Percentiles rank a stretch among this genome's conserved stretches.
Conservation (phyloP, 2,888 invertebrate species). For the Agrotis segetum region DNA sequence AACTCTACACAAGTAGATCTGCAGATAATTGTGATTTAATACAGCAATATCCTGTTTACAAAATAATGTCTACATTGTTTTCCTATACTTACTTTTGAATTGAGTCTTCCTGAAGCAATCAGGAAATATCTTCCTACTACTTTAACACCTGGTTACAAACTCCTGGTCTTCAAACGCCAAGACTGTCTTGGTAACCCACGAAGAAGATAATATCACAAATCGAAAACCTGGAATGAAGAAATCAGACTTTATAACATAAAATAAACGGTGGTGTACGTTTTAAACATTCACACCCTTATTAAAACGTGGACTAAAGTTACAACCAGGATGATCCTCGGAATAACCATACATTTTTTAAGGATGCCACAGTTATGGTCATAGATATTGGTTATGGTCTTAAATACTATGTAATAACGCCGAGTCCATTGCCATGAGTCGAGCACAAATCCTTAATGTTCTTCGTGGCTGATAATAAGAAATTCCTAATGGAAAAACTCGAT, state of each 20-base stretch:
- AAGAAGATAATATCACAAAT: not conserved
- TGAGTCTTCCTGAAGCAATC: not conserved
- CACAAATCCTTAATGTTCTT: too few relatives aligned
- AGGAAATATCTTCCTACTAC: not conserved
- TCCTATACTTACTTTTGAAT: not conserved
- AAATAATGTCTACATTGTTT: conserved; percentile 4
- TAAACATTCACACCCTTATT: too few relatives aligned
- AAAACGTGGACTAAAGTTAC: too few relatives aligned
- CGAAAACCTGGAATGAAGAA: not conserved
- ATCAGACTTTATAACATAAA: not conserved
- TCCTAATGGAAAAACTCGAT: too few relatives aligned
- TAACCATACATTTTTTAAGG: too few relatives aligned
- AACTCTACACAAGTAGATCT: conserved; percentile 9
- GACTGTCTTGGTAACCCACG: not conserved
- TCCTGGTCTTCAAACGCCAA: not conserved
- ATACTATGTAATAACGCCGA: too few relatives aligned
- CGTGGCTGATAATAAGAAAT: too few relatives aligned
- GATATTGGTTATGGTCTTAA: too few relatives aligned
- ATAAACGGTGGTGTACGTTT: too few relatives aligned
- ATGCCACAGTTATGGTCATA: too few relatives aligned
- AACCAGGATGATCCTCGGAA: too few relatives aligned
- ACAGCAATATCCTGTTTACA: not conserved
- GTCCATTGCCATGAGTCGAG: too few relatives aligned
- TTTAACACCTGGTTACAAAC: not conserved
- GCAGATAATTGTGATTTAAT: conserved; percentile 1